phyloP scores from a whole-genome alignment of 1,140 invertebrate genomes.

The Trigoniulus corallinus region DNA sequence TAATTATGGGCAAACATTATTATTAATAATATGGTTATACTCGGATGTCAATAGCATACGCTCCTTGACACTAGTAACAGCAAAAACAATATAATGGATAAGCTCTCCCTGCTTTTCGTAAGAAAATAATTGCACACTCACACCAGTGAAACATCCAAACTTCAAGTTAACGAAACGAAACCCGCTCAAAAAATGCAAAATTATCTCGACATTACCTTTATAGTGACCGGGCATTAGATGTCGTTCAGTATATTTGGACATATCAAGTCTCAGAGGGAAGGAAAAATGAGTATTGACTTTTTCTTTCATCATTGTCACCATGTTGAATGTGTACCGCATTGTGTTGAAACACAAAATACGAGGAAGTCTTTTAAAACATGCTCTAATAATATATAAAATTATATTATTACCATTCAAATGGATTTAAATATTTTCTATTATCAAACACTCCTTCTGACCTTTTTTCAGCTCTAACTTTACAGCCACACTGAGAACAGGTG shows the following conservation, averaged over 20 bases:
- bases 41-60: too few species aligned
- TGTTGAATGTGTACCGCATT: slow-evolving; percentile 96
- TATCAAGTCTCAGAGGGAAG: slow-evolving; percentile 81
- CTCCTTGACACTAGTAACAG: too few species aligned
- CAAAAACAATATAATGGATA: too few species aligned
- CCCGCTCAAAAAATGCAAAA: too few species aligned
- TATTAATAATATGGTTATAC: too few species aligned
- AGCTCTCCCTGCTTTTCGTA: too few species aligned
- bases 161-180: too few species aligned
- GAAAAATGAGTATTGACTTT: slow-evolving; percentile 95
- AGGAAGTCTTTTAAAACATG: slow-evolving; percentile 85
- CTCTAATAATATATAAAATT: slow-evolving; percentile 36
- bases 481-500: slow-evolving; percentile 84
- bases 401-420: background rate
- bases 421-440: background rate
- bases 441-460: slow-evolving; percentile 30
- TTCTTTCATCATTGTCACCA: slow-evolving; percentile 92
- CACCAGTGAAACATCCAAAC: too few species aligned
- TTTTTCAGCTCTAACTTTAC: slow-evolving; percentile 87
- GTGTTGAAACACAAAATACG: slow-evolving; percentile 91
- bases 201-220: slow-evolving; percentile 34
- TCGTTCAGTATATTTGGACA: slow-evolving; percentile 87
- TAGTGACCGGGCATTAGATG: slow-evolving; percentile 77
- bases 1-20: too few species aligned
- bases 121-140: too few species aligned